Conservation (phyloP, 1,140 invertebrate genomes). For the Micrasema minimum region DNA sequence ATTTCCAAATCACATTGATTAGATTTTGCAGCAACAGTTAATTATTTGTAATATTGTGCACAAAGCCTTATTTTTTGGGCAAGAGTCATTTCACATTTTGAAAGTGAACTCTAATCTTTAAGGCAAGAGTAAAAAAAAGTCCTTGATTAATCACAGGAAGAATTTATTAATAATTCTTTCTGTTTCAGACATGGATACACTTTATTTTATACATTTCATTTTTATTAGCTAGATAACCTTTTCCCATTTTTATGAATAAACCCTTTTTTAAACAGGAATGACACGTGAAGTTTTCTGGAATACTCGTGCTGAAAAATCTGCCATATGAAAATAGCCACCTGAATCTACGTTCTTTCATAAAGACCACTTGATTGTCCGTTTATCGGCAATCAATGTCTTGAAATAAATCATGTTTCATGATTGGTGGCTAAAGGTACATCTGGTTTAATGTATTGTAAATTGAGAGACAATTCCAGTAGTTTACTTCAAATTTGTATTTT, state of each 20-base stretch:
- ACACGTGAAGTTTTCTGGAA: conserved; percentile 15
- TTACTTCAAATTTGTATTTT: no score
- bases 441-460: background rate
- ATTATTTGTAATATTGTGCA: no score
- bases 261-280: conserved; percentile 34
- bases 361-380: conserved; percentile 67
- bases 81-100: conserved; percentile 71
- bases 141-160: conserved; percentile 62
- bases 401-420: conserved; percentile 56
- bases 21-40: no score
- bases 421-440: conserved; percentile 46
- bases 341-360: conserved; percentile 57
- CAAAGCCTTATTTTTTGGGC: conserved; percentile 65
- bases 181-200: conserved; percentile 61
- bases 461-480: no score
- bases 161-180: conserved; percentile 54
- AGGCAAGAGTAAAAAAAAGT: conserved; percentile 62
- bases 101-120: conserved; percentile 65
- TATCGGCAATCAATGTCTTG: conserved; percentile 65
- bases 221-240: conserved; percentile 21
- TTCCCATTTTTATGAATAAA: conserved; percentile 1
- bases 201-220: conserved; percentile 35
- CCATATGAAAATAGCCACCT: conserved; percentile 41
- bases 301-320: conserved; percentile 5
- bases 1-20: no score